Evolutionary conservation across 1,140 invertebrate species (phyloP).

Genomic region (Bathynomus jamesi): DNA sequence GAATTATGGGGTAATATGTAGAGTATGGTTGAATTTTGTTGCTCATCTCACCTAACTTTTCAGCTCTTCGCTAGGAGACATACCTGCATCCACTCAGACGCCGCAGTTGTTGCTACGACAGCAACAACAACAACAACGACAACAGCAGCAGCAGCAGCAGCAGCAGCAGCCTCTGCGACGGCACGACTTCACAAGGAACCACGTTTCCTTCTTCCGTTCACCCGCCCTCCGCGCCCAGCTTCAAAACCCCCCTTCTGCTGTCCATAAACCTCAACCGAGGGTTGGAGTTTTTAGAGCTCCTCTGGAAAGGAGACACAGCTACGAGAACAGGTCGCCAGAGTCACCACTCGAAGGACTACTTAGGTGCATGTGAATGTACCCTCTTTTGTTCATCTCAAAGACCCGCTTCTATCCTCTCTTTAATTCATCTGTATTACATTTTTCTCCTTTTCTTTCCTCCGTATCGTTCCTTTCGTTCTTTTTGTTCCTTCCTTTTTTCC

Average conservation of each 20-base stretch:
- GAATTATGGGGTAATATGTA: too few relatives aligned
- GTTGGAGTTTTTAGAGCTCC: neutral
- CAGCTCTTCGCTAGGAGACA: neutral
- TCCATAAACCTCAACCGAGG: neutral
- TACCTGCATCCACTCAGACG: neutral
- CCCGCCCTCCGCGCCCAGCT: neutral
- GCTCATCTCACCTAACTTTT: too few relatives aligned
- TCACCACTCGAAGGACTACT: neutral
- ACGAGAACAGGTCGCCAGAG: neutral
- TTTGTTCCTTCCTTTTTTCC: too few relatives aligned
- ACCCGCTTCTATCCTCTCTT: neutral
- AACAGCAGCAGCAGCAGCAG: neutral
- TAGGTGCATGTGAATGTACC: slow-evolving; percentile 1
- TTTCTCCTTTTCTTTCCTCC: neutral
- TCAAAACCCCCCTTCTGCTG: neutral
- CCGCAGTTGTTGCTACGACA: too few relatives aligned
- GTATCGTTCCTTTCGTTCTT: neutral
- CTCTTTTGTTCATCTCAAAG: neutral
- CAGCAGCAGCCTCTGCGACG: neutral
- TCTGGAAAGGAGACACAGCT: neutral
- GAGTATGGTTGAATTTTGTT: too few relatives aligned
- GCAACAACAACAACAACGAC: neutral
- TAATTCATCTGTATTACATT: neutral
- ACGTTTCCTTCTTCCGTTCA: neutral
- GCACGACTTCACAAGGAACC: neutral